These are phyloP conservation scores for Melanotaenia nigrans DNA, from an alignment of 2,797 vertebrate genomes.

Conservation along the genomic window DNA sequence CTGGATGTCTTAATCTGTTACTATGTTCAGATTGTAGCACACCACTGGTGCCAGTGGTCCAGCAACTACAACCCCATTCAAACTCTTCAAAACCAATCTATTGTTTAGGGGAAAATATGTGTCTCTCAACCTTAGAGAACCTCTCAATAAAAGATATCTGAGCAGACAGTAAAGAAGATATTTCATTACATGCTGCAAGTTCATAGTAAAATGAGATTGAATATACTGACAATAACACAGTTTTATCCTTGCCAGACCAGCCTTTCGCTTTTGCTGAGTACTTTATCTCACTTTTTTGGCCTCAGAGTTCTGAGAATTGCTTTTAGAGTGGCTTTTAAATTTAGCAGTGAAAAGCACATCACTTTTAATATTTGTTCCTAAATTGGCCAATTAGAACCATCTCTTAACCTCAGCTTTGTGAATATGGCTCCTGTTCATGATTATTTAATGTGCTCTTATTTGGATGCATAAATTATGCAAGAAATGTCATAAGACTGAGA, in stretches of 20 bases:
- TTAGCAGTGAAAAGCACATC: constrained; percentile 51
- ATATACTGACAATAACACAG: constrained; percentile 13
- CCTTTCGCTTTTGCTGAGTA: constrained; percentile 20
- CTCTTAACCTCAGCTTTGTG: constrained; percentile 62
- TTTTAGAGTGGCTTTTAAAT: constrained; percentile 61
- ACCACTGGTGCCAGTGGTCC: neutral
- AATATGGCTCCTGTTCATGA: constrained; percentile 59
- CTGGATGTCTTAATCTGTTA: neutral
- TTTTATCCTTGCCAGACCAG: constrained; percentile 35
- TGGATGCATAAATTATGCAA: constrained; percentile 68
- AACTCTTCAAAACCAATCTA: neutral
- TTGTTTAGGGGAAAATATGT: neutral
- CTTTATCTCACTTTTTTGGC: constrained; percentile 24
- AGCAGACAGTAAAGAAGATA: neutral
- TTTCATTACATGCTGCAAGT: too few species aligned
- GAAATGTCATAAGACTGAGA: constrained; percentile 60
- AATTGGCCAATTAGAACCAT: constrained; percentile 73
- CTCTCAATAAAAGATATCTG: constrained; percentile 11
- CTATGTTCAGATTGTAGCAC: neutral
- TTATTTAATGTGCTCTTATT: constrained; percentile 78
- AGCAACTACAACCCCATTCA: neutral
- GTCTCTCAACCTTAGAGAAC: constrained; percentile 7
- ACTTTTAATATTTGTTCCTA: constrained; percentile 52
- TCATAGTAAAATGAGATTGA: constrained; percentile 11
- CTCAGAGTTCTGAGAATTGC: constrained; percentile 36